Evolutionary conservation across 1,140 invertebrate genomes (phyloP), one percentile per base, ranked within the genome.

Genomic region (Liolophura sinensis): DNA sequence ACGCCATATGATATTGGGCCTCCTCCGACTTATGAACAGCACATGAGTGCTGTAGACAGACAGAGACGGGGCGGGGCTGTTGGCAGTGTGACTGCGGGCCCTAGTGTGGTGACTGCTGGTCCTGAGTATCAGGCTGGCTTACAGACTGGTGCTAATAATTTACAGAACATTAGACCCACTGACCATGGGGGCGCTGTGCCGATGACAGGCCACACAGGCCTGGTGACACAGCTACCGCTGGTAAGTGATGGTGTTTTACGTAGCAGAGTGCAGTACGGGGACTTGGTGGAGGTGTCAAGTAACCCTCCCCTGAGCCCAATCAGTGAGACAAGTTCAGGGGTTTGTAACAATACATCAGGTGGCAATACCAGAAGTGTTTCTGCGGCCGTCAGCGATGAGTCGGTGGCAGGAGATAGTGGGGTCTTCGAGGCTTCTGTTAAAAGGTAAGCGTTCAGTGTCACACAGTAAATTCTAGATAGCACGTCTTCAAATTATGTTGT

Each of bases 301-400:
- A 83, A 88, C 69, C 88, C 89, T 1, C 91, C 90, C 0, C 78
- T 91, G 20, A 90, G 90, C 47, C 90, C 91, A 3, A 92, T 92
- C 67, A 89, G 87, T 68, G 87, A 88, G 76, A 82, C 73, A 63
- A 82, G 81, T 68, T 82, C 79, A n/a, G 81, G 82, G 46, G 81
- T 84, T 40, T 78, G 81, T 55, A 82, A 82, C 68, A 82, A 81
- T 73, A 64, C 80, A 57, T 82, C 79, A 7, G 78, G 78, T 40
- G 80, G 76, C 18, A 83, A 82, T 73, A 82, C 82, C 7, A 73
- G 79, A 15, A 81, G 79, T 76, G 94, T 97, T 24, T 96, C 94
- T 11, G 94, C 95, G 46, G 94, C 95, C 31, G 94, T 96, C 0
- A 96, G 94, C 83, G 95, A 97, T 82, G 96, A 97, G 80, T 96